Conservation (phyloP, 2,888 invertebrate genomes). For the Dyspetes luteomarginatus region DNA sequence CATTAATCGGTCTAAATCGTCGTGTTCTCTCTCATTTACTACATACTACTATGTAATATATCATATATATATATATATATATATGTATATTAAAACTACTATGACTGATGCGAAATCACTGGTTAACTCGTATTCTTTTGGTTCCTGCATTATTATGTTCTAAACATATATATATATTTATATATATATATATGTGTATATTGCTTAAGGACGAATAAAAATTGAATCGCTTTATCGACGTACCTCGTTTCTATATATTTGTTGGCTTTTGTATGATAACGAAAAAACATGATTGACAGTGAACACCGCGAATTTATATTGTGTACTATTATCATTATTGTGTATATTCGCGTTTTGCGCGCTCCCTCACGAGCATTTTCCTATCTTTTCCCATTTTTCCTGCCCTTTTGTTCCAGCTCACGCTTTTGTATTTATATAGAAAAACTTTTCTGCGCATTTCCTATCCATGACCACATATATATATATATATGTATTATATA, state of each 20-base stretch:
- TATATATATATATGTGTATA: background rate
- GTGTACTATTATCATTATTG: constrained; percentile 3
- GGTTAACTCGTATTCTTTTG: constrained; percentile 54
- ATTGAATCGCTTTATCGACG: background rate
- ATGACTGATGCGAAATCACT: constrained; percentile 54
- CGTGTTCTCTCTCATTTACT: constrained; percentile 42
- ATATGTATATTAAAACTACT: constrained; percentile 1
- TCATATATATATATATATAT: constrained; percentile 16
- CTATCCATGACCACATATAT: constrained; percentile 36
- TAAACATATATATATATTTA: constrained; percentile 6
- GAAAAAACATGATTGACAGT: constrained; percentile 25
- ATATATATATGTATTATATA: background rate
- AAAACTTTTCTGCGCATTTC: constrained; percentile 39
- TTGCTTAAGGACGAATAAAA: background rate
- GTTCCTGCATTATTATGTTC: constrained; percentile 51
- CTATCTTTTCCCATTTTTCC: background rate
- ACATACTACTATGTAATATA: constrained; percentile 11
- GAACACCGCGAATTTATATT: constrained; percentile 25
- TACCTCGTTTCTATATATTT: constrained; percentile 2
- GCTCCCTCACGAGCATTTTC: background rate
- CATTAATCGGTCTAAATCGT: constrained; percentile 56
- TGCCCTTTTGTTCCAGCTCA: constrained; percentile 32
- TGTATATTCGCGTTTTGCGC: constrained; percentile 1
- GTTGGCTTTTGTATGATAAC: constrained; percentile 20
- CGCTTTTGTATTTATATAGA: constrained; percentile 52